Base-by-base conservation (phyloP, 2,888 invertebrate genomes). In the Drosophila affinis region DNA sequence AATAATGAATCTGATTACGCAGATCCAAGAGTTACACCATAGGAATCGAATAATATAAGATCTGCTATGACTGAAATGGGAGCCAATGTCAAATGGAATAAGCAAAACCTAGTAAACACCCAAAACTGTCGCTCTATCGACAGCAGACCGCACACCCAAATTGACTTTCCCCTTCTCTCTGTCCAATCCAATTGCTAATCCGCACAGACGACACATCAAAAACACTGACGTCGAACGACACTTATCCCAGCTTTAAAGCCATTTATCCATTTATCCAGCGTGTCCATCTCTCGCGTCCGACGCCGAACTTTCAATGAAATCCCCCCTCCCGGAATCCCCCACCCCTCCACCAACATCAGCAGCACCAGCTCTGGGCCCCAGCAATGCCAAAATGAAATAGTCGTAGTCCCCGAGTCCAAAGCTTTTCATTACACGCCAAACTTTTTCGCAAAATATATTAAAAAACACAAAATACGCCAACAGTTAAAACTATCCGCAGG, bases 361-460 rank as follows among this genome's bases (percentile, higher is more conserved):
- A 34, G 12, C 10, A 10, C 12, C 34, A 5, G 2, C 12, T 1
- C 4, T 12, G 3, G 32, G 32, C 49, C 9, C 27, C 45, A 14
- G 54, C 48, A 65, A 44, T 48, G 64, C 59, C 72, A 32, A 47
- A 74, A 49, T 63, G 63, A 51, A 69, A 76, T 56, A 44, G 53
- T 76, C 55, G 72, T 56, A 44, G 53, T 76, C 55, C 44, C 0
- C 27, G 17, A 21, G 9, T 39, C 39, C 39, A 61, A 63, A 67
- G 62, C 75, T 75, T 76, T 72, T 52, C 51, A 67, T 74, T 62
- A 60, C 62, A 74, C 45, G 64, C 24, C 54, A 64, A 81, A 79
- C 59, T 76, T 78, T 65, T 58, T 58, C 34, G n/a, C 57, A 39
- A 64, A 67, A 67, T 70, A 67, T 63, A 64, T 51, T 61, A 58